Evolutionary conservation across 2,113 vertebrate genomes (phyloP).

Genomic region (Pogonocichla stellata): DNA sequence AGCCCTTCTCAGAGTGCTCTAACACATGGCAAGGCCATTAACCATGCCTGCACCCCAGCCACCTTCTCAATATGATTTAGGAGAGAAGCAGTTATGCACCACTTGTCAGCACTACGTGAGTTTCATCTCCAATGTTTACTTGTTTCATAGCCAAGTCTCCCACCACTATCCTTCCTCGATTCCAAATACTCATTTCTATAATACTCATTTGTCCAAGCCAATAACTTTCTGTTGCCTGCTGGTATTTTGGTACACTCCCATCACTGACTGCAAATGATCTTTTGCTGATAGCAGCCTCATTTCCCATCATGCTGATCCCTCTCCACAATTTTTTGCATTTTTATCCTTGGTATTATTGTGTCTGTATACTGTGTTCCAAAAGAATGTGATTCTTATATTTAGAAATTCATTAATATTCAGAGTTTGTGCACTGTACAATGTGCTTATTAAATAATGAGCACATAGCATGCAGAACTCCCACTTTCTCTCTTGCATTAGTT

Average conservation of each 20-base stretch:
- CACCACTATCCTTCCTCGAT: not conserved
- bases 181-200: not conserved
- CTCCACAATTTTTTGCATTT: not conserved
- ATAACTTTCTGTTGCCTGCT: not conserved
- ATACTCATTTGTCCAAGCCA: not conserved
- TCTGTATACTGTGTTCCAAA: not conserved
- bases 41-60: too few relatives aligned
- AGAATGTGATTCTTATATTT: slow-evolving; percentile 23
- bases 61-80: not conserved
- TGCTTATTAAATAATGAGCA: slow-evolving; percentile 57
- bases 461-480: slow-evolving; percentile 14
- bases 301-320: not conserved
- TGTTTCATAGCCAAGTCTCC: not conserved
- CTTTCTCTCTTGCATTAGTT: not conserved
- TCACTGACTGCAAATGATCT: not conserved
- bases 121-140: not conserved
- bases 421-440: not conserved
- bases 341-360: not conserved
- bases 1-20: not conserved
- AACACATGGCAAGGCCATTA: not conserved
- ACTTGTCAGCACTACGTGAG: not conserved
- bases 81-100: not conserved
- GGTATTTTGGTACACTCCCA: not conserved
- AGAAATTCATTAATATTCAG: slow-evolving; percentile 59
- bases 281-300: not conserved